Evolutionary conservation across 2,113 vertebrate species (phyloP).

Genomic region (Mustelus asterias): DNA sequence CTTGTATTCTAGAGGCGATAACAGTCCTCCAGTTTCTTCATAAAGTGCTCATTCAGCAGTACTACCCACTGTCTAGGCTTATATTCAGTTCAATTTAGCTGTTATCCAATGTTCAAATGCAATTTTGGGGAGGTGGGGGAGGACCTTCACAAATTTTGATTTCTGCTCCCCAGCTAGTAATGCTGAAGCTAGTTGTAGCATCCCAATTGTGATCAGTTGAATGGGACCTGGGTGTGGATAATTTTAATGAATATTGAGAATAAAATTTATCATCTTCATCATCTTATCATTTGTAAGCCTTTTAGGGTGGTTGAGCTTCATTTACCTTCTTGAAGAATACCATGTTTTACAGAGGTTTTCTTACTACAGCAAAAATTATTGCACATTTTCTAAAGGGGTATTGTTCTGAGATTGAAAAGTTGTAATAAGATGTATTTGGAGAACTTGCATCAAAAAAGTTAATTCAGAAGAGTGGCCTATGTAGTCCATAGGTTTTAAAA

Average conservation of each 20-base stretch:
- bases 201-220: neutral
- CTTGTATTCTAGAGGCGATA: neutral
- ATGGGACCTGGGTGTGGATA: neutral
- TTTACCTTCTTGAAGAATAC: neutral
- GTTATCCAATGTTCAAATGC: neutral
- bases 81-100: neutral
- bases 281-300: neutral
- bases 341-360: neutral
- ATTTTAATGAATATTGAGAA: neutral
- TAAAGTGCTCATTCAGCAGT: neutral
- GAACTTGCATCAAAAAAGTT: neutral
- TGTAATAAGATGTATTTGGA: neutral
- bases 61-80: too few relatives aligned
- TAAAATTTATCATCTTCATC: neutral
- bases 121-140: too few relatives aligned
- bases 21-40: neutral
- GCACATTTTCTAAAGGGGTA: too few relatives aligned
- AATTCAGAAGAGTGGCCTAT: neutral
- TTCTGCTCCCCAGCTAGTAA: neutral
- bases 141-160: neutral
- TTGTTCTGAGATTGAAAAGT: neutral
- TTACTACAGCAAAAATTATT: neutral
- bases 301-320: neutral
- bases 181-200: neutral
- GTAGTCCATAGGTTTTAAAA: too few relatives aligned